phyloP scores from a whole-genome alignment of 2,797 vertebrate species.

The Gadopsis marmoratus region DNA sequence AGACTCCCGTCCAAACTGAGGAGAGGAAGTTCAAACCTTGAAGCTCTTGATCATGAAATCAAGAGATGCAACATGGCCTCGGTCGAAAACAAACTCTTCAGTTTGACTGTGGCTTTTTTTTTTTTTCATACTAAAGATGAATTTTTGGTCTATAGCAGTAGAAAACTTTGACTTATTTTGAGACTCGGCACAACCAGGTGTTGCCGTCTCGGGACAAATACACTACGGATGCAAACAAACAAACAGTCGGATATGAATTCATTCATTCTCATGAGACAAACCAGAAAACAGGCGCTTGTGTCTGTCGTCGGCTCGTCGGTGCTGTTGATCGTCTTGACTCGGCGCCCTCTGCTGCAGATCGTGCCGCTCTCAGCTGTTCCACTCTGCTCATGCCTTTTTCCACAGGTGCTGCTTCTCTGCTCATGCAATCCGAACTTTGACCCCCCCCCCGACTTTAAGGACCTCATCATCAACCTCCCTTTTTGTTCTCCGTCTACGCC shows the following conservation, averaged over 20 bases:
- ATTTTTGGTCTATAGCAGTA: conserved; percentile 39
- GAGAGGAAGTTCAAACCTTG: not conserved
- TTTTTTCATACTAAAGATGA: conserved; percentile 41
- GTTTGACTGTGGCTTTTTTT: conserved; percentile 29
- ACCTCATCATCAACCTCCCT: conserved; percentile 41
- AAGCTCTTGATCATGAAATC: not conserved
- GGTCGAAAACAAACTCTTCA: conserved; percentile 21
- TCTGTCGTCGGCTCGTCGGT: not conserved
- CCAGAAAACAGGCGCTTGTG: not conserved
- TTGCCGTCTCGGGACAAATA: conserved; percentile 41
- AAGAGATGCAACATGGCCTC: not conserved
- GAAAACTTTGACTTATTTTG: conserved; percentile 30
- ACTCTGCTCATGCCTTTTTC: conserved; percentile 68
- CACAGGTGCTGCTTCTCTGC: conserved; percentile 78
- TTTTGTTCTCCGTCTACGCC: not conserved
- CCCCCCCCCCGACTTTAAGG: conserved; percentile 28
- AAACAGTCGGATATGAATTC: not conserved
- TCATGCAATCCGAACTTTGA: conserved; percentile 74
- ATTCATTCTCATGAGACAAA: conserved; percentile 3
- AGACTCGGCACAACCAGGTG: conserved; percentile 40
- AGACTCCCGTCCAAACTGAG: conserved; percentile 23
- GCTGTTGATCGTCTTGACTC: not conserved
- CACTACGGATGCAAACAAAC: conserved; percentile 65
- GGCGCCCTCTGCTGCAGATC: conserved; percentile 29
- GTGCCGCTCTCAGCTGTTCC: conserved; percentile 38